Percentiles rank a stretch among this genome's conserved stretches.
Evolutionary conservation across 2,888 invertebrate species (phyloP).

Genomic region (Microchrysa polita): DNA sequence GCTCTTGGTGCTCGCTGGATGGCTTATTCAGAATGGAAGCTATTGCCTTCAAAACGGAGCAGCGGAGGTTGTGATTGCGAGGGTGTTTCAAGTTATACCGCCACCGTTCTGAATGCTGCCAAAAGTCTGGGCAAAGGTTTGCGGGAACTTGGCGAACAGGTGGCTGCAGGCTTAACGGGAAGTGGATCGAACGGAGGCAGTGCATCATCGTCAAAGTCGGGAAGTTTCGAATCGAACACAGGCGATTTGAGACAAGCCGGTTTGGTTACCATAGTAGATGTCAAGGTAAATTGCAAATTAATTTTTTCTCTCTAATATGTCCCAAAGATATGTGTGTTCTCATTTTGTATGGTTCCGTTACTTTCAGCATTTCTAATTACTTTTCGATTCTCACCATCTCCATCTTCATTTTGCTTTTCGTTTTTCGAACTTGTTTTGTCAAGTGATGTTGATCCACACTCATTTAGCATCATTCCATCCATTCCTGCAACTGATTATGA

Average conservation of each 20-base stretch:
- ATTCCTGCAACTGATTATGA: too few species aligned
- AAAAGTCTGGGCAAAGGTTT: conserved; percentile 92
- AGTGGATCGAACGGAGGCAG: conserved; percentile 57
- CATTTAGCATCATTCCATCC: too few species aligned
- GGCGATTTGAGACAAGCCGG: conserved; percentile 81
- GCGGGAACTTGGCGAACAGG: conserved; percentile 88
- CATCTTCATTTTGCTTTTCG: too few species aligned
- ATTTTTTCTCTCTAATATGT: too few species aligned
- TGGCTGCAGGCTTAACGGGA: conserved; percentile 89
- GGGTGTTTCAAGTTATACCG: conserved; percentile 88
- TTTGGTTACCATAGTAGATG: conserved; percentile 87
- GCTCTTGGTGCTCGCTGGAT: conserved; percentile 87
- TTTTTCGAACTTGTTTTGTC: too few species aligned
- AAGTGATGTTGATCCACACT: too few species aligned
- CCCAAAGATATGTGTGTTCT: too few species aligned
- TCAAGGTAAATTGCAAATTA: conserved; percentile 68
- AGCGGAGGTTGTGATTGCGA: conserved; percentile 87
- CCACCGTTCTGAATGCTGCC: conserved; percentile 93
- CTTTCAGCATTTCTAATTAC: too few species aligned
- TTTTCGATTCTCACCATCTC: too few species aligned
- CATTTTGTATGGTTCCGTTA: too few species aligned
- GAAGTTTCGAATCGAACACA: conserved; percentile 65
- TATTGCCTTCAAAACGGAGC: conserved; percentile 80
- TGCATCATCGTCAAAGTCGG: conserved; percentile 62
- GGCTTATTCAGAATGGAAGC: conserved; percentile 86